Base-by-base conservation (phyloP, 2,797 vertebrate genomes). In the Epinephelus coioides region DNA sequence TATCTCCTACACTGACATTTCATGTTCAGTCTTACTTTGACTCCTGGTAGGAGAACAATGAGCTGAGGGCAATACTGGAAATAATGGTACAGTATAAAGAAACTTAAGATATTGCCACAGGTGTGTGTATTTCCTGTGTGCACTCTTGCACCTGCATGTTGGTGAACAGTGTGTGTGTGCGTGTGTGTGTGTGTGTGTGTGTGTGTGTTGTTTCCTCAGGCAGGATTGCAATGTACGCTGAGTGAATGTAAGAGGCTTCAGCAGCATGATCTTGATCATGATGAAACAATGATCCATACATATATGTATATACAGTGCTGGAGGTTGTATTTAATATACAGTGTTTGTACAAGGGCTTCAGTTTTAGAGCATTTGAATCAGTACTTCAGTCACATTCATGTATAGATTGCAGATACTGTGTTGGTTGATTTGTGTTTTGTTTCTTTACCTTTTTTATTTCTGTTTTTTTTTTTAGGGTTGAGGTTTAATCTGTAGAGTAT, bases 281-380 rank as follows among this genome's bases (percentile, higher is more conserved):
- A 74, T 53, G 27, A 34, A 56, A 50, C 43, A 79, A 40, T 70
- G n/a, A 81, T 70, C 51, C 72, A 23, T 78, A 71, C 61, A 78
- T 73, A 75, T 77, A 69, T 89, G 82, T 83, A 84, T 64, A 82
- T 88, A 82, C 65, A 75, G n/a, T 60, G 47, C 49, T 80, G 25
- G 53, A 63, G 56, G 51, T 81, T 91, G 82, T 92, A 88, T 93
- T 93, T 91, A 89, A 91, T 91, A 76, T 77, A 76, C 78, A 85
- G 78, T 81, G 78, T 73, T 91, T 92, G 82, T 91, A 85, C 72
- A 88, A 87, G 50, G 80, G 80, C 90, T 80, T 85, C 23, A 46
- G 73, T 79, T 73, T 70, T 27, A 49, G 50, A 85, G 72, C 49
- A 69, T 89, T 85, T 91, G 51, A 67, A 85, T 80, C 84, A 90